Evolutionary conservation across 2,888 invertebrate genomes (phyloP), one percentile per base, ranked within the genome.

Genomic region (Phorcus lineatus): DNA sequence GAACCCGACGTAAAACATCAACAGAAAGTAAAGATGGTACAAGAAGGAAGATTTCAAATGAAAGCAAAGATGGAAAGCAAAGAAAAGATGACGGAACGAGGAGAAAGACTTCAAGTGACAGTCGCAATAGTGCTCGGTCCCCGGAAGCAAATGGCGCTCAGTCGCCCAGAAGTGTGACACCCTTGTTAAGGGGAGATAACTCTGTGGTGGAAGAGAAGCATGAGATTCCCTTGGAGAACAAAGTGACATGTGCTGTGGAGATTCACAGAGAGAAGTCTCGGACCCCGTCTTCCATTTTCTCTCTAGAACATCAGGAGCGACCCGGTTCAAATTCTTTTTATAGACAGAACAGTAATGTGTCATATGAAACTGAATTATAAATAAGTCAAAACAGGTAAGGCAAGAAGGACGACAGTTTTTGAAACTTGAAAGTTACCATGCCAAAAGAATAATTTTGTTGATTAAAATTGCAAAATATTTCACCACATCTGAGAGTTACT

Each of bases 211-310:
- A 74, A 24, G 40, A 40, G 53, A 62, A 62, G 17, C 62, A 62
- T 22, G 79, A 81, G 40, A 88, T 88, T 78, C 88, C 89, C 36
- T 79, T 84, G 4, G 86, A 88, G 67, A 91, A 91, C 82, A 85
- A 87, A 74, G 83, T 91, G 13, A 91, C 89, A 7, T 91, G 90
- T 83, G 84, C 89, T 6, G 91, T 88, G 13, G 91, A 91, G 75
- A 85, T 91, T 7, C 91, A 91, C 77, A 83, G 89, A 55, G 90
- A 90, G 82, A 91, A 90, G 82, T 88, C 86, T 19, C 75, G 85
- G 28, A 89, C 87, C 7, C 86, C 88, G 13, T 81, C 82, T 2
- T 83, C 84, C 13, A 78, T 78, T n/a, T 78, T 78, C 54, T 78
- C 78, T 28, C 36, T 78, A 2, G 74, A 74, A 52, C 74, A 74